Evolutionary conservation across 2,113 vertebrate species (phyloP).

Genomic region (Oreotrochilus melanogaster): DNA sequence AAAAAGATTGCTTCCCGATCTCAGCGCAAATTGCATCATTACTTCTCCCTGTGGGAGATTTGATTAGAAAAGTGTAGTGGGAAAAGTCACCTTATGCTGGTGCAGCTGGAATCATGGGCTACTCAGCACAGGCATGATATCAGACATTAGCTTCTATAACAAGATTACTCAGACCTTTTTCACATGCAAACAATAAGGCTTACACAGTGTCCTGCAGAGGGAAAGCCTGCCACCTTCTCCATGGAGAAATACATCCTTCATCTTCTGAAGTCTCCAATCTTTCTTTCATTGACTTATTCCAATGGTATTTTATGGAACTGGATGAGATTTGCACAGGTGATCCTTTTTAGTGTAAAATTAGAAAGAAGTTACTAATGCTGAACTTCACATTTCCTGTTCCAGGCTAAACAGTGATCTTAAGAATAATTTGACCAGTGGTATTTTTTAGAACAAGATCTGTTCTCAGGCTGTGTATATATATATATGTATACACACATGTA

Average conservation of each 20-base stretch:
- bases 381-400: background rate
- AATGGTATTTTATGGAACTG: background rate
- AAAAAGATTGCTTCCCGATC: background rate
- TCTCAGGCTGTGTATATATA: background rate
- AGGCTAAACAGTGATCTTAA: background rate
- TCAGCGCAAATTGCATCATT: background rate
- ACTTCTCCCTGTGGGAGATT: background rate
- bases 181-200: background rate
- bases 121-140: background rate
- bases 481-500: too few species aligned
- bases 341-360: background rate
- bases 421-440: background rate
- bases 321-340: background rate
- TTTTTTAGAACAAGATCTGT: background rate
- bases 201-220: background rate
- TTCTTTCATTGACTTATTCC: background rate
- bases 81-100: background rate
- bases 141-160: background rate
- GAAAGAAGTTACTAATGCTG: background rate
- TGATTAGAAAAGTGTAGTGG: background rate
- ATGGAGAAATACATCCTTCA: background rate
- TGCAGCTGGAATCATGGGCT: background rate
- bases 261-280: background rate
- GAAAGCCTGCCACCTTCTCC: background rate
- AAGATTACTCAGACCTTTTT: background rate